Percentiles rank a stretch among this genome's conserved stretches.
These are phyloP conservation scores for Rhynchonycteris naso DNA, from an alignment of 2,797 vertebrate species.

Conservation along the genomic window DNA sequence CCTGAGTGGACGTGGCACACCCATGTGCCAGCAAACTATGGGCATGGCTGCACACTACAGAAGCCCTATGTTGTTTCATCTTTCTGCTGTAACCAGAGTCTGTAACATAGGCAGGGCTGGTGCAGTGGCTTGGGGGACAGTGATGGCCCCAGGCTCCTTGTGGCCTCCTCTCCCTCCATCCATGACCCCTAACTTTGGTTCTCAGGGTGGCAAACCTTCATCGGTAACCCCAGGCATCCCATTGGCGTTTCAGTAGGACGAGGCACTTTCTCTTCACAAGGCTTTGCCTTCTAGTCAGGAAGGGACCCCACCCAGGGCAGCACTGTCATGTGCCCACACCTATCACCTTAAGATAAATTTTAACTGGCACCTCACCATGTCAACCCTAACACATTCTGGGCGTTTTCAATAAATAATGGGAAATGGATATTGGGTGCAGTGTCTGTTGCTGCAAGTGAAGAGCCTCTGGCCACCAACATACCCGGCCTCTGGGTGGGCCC, in stretches of 20 bases:
- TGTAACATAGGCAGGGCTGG: background rate
- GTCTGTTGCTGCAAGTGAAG: background rate
- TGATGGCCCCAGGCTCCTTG: fast-evolving
- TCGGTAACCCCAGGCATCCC: background rate
- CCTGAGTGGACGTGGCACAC: background rate
- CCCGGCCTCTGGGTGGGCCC: background rate
- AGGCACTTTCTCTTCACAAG: background rate
- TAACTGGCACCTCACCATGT: background rate
- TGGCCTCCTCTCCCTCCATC: background rate
- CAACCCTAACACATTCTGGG: background rate
- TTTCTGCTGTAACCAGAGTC: background rate
- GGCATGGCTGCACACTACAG: background rate
- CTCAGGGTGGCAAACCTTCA: background rate
- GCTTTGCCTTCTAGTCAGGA: background rate
- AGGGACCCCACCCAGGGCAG: background rate
- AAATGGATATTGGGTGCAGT: background rate
- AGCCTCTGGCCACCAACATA: background rate
- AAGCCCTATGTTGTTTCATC: background rate
- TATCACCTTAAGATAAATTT: background rate
- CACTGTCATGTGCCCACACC: background rate
- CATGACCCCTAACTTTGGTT: background rate
- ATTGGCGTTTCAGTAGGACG: background rate
- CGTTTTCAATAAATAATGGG: background rate
- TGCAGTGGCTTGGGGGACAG: background rate
- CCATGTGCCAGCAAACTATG: background rate